phyloP scores from a whole-genome alignment of 1,140 invertebrate species.

The Metopolophium dirhodum region DNA sequence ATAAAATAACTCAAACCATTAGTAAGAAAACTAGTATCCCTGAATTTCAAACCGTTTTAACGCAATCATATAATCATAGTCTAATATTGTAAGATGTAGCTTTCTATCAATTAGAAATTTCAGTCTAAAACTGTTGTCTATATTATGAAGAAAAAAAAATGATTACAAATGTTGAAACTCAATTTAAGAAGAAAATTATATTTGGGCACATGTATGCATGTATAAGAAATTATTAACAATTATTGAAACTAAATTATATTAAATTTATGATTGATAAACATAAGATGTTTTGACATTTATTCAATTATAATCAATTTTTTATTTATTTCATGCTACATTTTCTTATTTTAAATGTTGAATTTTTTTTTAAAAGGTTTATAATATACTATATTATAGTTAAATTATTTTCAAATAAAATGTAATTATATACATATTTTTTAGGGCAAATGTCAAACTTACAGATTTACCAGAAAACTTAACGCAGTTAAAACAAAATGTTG shows the following conservation, averaged over 20 bases:
- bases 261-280: not conserved
- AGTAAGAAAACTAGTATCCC: not conserved
- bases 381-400: not conserved
- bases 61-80: not conserved
- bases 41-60: not conserved
- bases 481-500: conserved; percentile 35
- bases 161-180: not conserved
- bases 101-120: not conserved
- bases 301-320: no score
- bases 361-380: not conserved
- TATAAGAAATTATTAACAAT: not conserved
- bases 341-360: no score
- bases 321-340: no score
- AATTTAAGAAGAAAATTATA: not conserved
- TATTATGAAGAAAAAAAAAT: not conserved
- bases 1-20: not conserved
- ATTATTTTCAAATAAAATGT: not conserved
- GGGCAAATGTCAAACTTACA: conserved; percentile 45
- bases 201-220: not conserved
- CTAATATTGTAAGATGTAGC: not conserved
- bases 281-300: no score
- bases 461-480: conserved; percentile 48
- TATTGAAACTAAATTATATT: not conserved
- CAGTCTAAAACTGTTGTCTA: not conserved
- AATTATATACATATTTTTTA: not conserved